Base-by-base conservation (phyloP, 2,797 vertebrate species). In the Yasuhikotakia modesta region DNA sequence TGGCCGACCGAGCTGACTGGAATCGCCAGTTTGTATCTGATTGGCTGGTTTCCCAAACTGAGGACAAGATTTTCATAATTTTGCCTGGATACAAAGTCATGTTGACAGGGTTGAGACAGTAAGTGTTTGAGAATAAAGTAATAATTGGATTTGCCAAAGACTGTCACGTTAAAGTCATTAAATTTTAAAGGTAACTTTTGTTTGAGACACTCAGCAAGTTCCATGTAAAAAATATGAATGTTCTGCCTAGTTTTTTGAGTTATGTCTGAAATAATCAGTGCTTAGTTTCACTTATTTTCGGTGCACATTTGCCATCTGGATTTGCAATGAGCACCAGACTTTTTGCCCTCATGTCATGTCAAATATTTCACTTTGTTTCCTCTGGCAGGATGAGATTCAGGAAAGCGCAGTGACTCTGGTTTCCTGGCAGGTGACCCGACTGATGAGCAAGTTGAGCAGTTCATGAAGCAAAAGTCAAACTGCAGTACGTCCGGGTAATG, bases 401-500 rank as follows among this genome's bases (percentile, higher is more conserved):
- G 80, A 81, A 58, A n/a, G 22, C 21, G 4, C 65, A 24, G 66
- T 45, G 46, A 75, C 60, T 69, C 22, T 55, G 16, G 21, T 67
- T 79, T 67, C 70, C 63, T 79, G 69, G 39, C 78, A 69, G 65
- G 63, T 70, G 79, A 80, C 35, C 45, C 3, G 13, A 55, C 14
- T 14, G 27, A 32, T 39, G 16, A 50, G 73, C 45, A 14, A 17
- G 27, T 30, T 22, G 27, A 57, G n/a, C 3, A 17, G 60, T 35
- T 35, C 52, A 16, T 12, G 4, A 27, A 45, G 30, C 64, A 69
- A 61, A 69, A 17, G 74, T 73, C 70, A 50, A 35, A 58, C 1
- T 30, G 17, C 60, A 35, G 17, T 11, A 12, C 16, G n/a, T 63
- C 30, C 11, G 52, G 68, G 67, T 63, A 60, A 68, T 17, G 43